Evolutionary conservation across 2,888 invertebrate species (phyloP).

Genomic region (Caenorhabditis wallacei): DNA sequence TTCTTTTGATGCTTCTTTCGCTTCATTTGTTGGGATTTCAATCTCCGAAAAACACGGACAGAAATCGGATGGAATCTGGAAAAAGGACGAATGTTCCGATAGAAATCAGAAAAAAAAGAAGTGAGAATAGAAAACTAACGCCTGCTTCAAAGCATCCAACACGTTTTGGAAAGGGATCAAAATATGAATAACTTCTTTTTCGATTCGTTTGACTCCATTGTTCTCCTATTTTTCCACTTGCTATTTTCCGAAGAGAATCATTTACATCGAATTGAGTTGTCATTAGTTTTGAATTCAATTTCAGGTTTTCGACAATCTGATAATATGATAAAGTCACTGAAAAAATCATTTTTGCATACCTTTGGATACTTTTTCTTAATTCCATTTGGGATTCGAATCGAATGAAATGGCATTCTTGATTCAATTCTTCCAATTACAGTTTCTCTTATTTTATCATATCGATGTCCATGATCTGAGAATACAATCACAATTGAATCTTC

Average conservation of each 20-base stretch:
- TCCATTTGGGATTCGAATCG: constrained; percentile 82
- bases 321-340: background rate
- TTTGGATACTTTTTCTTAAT: constrained; percentile 81
- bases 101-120: background rate
- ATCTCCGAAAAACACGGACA: constrained; percentile 77
- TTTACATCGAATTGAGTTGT: constrained; percentile 84
- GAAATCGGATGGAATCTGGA: constrained; percentile 75
- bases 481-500: constrained; percentile 75
- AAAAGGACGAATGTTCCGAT: constrained; percentile 20
- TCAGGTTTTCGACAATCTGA: constrained; percentile 77
- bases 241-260: constrained; percentile 79
- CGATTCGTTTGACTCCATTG: constrained; percentile 10
- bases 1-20: constrained; percentile 61
- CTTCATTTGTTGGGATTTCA: constrained; percentile 67
- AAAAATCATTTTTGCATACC: constrained; percentile 21
- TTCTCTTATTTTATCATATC: constrained; percentile 84
- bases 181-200: constrained; percentile 63
- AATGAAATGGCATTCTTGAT: constrained; percentile 84
- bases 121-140: constrained; percentile 38
- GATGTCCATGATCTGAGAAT: constrained; percentile 84
- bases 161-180: constrained; percentile 65
- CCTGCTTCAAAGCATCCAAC: constrained; percentile 73
- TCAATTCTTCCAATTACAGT: constrained; percentile 84
- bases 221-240: constrained; percentile 43
- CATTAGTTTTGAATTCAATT: constrained; percentile 82